These are phyloP conservation scores for Cricetomys ansorgei DNA, from an alignment of 2,113 vertebrate genomes.

Conservation along the genomic window DNA sequence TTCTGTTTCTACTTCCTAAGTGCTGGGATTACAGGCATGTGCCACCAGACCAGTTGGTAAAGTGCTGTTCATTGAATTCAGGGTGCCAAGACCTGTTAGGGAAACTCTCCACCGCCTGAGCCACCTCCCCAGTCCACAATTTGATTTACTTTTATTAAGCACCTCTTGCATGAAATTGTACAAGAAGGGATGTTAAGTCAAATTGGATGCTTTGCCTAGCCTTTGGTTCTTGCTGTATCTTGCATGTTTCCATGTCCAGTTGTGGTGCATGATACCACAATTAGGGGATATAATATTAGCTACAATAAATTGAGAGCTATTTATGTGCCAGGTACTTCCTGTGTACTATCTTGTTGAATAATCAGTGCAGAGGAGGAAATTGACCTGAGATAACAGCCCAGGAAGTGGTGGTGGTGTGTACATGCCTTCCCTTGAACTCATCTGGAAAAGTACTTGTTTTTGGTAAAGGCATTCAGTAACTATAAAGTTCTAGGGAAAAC, in stretches of 20 bases:
- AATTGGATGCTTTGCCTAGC: not conserved
- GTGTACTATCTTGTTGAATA: not conserved
- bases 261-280: not conserved
- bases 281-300: not conserved
- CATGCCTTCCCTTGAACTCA: not conserved
- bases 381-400: not conserved
- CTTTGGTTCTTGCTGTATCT: not conserved
- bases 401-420: not conserved
- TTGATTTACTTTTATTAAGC: not conserved
- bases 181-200: not conserved
- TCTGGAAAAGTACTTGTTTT: slow-evolving; percentile 19
- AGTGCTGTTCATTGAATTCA: too few species aligned
- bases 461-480: not conserved
- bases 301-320: not conserved
- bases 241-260: not conserved
- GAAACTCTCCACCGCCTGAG: not conserved
- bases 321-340: not conserved
- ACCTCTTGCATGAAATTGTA: not conserved
- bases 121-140: not conserved
- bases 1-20: not conserved
- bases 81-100: not conserved
- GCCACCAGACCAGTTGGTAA: not conserved
- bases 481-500: not conserved
- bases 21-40: not conserved
- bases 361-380: not conserved